Evolutionary conservation across 2,888 invertebrate species (phyloP), one percentile per base, ranked within the genome.

Genomic region (Morpho helenor): DNA sequence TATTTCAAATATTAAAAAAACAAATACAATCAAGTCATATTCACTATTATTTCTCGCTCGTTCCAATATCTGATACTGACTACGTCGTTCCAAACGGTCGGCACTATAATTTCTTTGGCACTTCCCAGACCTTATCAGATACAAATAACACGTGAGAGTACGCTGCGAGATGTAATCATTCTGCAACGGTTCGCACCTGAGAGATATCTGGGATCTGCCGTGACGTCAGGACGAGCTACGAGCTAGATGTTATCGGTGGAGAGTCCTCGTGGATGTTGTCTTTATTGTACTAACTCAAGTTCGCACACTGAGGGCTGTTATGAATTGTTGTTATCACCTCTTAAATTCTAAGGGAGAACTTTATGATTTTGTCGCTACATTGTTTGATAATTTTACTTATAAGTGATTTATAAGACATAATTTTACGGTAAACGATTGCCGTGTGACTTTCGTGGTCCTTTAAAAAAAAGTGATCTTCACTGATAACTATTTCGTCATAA

Each of bases 151-250:
- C 49, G 49, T 49, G 43, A n/a, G 46, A 22, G 39, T 40, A 52
- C 49, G 48, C 44, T 7, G 43, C 7, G 40, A 57, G 47, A 48
- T 52, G 9, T 5, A 2, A 53, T 46, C 52, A n/a, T 8, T 4
- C 31, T 8, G n/a, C 43, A 43, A 8, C 48, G 43, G 49, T 52
- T 49, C 49, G 49, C 57, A 50, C 56, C 45, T 56, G 56, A 49
- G 16, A 9, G 50, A n/a, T 57, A 49, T 53, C 57, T 22, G 58
- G 22, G 45, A 46, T 58, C 58, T 10, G 49, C 49, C 31, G 53
- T 53, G 53, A 49, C 53, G 49, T 10, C 40, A 58, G 52, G 45
- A 41, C 46, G 23, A 23, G 56, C 8, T 56, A 56, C 46, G 45
- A 42, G 8, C 7, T 7, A 57, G 57, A 52, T 52, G 16, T 22